Conservation (phyloP, 2,113 vertebrate genomes). For the Oplegnathus fasciatus region DNA sequence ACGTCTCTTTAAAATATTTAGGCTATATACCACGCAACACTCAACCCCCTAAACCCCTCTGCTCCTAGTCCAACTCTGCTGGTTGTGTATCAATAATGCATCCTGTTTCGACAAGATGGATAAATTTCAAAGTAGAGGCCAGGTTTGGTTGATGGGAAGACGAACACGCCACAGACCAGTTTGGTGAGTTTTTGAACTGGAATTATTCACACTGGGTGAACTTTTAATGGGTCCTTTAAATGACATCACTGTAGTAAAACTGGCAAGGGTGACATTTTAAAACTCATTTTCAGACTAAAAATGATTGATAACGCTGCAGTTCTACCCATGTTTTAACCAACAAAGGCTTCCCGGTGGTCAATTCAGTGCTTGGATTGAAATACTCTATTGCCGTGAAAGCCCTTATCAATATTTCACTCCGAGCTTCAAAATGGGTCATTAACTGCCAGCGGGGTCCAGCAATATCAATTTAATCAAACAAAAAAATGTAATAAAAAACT, state of each 20-base stretch:
- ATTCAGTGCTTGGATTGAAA: neutral
- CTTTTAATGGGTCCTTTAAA: neutral
- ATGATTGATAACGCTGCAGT: neutral
- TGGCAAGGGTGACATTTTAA: neutral
- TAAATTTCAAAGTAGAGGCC: conserved; percentile 21
- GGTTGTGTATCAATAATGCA: conserved; percentile 58
- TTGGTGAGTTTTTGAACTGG: neutral
- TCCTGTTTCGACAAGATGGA: conserved; percentile 11
- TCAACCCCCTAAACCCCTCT: neutral
- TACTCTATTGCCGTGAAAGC: neutral
- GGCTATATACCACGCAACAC: conserved; percentile 9
- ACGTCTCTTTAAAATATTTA: conserved; percentile 69
- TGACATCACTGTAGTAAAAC: neutral
- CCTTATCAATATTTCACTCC: neutral
- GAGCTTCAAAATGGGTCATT: neutral
- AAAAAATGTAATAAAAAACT: fast-evolving
- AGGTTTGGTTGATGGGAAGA: neutral
- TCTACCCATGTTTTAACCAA: neutral
- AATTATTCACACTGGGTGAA: neutral
- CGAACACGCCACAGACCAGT: neutral
- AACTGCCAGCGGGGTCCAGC: neutral
- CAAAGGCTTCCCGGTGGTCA: neutral
- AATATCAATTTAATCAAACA: neutral
- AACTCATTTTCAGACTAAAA: neutral
- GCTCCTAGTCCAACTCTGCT: conserved; percentile 1